These are phyloP conservation scores for Dendrocopos noguchii DNA, from an alignment of 2,113 vertebrate species.

Conservation along the genomic window DNA sequence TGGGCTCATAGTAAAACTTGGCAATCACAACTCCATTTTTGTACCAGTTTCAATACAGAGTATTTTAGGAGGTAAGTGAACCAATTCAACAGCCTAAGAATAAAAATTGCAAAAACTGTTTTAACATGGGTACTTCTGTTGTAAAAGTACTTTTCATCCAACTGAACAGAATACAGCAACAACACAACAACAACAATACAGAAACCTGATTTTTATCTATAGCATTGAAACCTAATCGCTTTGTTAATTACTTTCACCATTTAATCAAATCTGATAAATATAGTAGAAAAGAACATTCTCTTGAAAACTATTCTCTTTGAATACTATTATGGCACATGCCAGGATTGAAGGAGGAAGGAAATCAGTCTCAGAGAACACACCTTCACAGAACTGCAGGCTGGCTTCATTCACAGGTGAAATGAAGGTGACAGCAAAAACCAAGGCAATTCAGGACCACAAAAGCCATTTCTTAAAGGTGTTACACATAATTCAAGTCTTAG, in stretches of 20 bases:
- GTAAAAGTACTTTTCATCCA: not conserved
- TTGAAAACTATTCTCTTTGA: not conserved
- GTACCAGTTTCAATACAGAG: no score
- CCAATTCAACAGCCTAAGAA: not conserved
- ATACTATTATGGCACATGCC: not conserved
- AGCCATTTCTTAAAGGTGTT: not conserved
- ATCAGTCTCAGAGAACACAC: not conserved
- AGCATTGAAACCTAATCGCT: not conserved
- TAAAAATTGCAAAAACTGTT: not conserved
- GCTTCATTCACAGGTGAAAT: not conserved
- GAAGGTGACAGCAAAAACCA: not conserved
- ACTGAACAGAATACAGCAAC: not conserved
- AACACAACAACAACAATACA: not conserved
- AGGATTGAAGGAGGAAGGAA: not conserved
- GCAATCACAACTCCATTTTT: no score
- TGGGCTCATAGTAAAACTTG: no score
- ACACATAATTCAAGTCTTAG: not conserved
- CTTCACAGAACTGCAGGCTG: not conserved
- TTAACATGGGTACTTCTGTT: not conserved
- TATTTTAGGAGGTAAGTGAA: no score
- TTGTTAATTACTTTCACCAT: not conserved
- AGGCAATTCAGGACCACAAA: not conserved
- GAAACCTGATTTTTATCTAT: not conserved
- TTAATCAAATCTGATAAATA: not conserved
- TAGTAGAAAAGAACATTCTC: not conserved